Evolutionary conservation across 1,140 invertebrate genomes (phyloP).

Genomic region (Araneus ventricosus): DNA sequence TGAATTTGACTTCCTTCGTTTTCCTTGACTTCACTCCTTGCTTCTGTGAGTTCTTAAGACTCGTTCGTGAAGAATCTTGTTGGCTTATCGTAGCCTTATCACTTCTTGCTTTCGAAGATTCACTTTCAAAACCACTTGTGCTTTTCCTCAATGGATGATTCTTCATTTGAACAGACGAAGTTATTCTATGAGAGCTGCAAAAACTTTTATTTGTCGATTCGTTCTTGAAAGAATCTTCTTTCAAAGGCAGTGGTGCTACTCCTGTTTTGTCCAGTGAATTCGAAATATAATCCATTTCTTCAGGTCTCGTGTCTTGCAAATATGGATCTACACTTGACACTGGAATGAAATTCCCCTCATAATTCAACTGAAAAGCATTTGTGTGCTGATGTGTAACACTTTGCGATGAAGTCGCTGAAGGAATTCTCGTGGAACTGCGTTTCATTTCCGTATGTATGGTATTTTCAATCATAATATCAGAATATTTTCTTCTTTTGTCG

Average conservation of each 20-base stretch:
- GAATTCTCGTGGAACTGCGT: too few relatives aligned
- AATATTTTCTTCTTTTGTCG: too few relatives aligned
- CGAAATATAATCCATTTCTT: neutral
- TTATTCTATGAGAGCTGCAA: neutral
- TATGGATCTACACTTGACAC: neutral
- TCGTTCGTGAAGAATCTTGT: neutral
- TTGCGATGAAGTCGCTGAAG: too few relatives aligned
- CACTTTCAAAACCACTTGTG: neutral
- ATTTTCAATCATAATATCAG: too few relatives aligned
- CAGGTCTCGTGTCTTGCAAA: neutral
- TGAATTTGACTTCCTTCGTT: neutral
- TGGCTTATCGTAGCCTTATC: neutral
- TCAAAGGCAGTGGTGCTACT: neutral
- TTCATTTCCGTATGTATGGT: too few relatives aligned
- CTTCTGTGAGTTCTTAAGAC: neutral
- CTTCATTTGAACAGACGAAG: neutral
- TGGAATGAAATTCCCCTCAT: neutral
- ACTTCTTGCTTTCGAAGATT: neutral
- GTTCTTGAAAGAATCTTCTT: neutral
- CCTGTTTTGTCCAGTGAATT: neutral
- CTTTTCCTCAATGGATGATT: neutral
- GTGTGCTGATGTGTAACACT: too few relatives aligned
- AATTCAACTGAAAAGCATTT: neutral
- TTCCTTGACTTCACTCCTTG: neutral
- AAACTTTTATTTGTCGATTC: too few relatives aligned